Conservation (phyloP, 1,140 invertebrate species). For the Aculops lycopersici region DNA sequence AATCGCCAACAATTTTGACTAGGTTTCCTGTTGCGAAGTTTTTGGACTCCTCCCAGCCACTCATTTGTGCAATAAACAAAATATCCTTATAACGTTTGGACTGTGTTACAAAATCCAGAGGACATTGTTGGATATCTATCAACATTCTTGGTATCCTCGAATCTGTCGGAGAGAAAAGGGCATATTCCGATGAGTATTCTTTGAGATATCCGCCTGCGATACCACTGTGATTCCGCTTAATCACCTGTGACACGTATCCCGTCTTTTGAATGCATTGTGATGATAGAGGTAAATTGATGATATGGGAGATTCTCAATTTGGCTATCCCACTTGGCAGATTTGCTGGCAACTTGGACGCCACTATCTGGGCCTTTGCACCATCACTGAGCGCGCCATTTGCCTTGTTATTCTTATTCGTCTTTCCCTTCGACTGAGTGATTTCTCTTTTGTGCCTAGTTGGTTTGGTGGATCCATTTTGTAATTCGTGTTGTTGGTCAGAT, state of each 20-base stretch:
- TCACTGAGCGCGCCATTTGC: not conserved
- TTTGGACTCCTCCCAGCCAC: slow-evolving; percentile 25
- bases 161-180: slow-evolving; percentile 35
- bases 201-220: slow-evolving; percentile 29
- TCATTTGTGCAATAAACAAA: slow-evolving; percentile 34
- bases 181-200: slow-evolving; percentile 21
- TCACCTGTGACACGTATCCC: too few relatives aligned
- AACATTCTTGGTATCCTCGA: slow-evolving; percentile 30
- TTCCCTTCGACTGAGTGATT: not conserved
- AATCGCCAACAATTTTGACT: slow-evolving; percentile 29
- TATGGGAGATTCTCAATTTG: slow-evolving; percentile 1
- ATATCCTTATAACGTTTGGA: slow-evolving; percentile 22
- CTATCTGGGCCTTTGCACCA: not conserved
- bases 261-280: slow-evolving; percentile 14
- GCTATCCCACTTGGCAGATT: not conserved
- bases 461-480: slow-evolving; percentile 2
- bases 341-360: not conserved
- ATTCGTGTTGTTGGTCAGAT: slow-evolving; percentile 10
- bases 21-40: slow-evolving; percentile 27
- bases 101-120: slow-evolving; percentile 22
- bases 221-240: too few relatives aligned
- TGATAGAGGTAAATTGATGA: slow-evolving; percentile 11
- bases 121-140: slow-evolving; percentile 27
- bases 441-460: slow-evolving; percentile 1
- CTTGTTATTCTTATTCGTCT: not conserved